Percentiles rank a stretch among this genome's conserved stretches.
phyloP scores from a whole-genome alignment of 1,140 invertebrate genomes.

The Watersipora subatra region DNA sequence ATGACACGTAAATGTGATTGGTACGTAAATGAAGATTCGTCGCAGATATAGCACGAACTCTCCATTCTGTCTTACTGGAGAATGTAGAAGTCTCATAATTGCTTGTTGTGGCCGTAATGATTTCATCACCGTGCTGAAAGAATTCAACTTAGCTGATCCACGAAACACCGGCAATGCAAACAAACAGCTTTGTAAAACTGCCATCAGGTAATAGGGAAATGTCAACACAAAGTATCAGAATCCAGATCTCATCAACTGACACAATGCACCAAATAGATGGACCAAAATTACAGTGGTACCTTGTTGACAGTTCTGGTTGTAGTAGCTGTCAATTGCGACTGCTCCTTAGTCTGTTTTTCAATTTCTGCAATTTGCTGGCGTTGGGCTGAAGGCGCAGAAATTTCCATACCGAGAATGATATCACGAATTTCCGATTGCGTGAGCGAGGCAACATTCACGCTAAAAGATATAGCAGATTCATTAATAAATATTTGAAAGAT shows the following conservation, averaged over 20 bases:
- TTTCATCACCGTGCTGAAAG: conserved; percentile 83
- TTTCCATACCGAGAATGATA: conserved; percentile 99
- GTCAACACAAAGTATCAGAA: not conserved
- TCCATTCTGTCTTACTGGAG: conserved; percentile 96
- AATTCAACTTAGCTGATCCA: not conserved
- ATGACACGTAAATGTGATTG: conserved; percentile 98
- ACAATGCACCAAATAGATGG: not conserved
- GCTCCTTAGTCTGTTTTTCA: conserved; percentile 99
- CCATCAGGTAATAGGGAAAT: not conserved
- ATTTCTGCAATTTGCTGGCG: conserved; percentile 98
- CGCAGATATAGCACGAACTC: conserved; percentile 91
- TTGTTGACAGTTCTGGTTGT: conserved; percentile 97
- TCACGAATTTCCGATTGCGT: conserved; percentile 98
- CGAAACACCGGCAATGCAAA: not conserved
- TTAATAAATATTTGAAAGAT: too few species aligned
- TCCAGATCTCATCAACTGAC: not conserved
- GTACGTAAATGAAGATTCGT: conserved; percentile 95
- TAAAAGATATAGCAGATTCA: conserved; percentile 35
- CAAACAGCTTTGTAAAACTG: not conserved
- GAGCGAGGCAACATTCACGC: conserved; percentile 91
- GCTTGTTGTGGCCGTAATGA: conserved; percentile 94
- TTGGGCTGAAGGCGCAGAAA: conserved; percentile 93
- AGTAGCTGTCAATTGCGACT: conserved; percentile 91
- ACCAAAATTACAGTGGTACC: not conserved
- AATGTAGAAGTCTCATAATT: conserved; percentile 98